Conservation (phyloP, 2,797 vertebrate genomes). For the Sternotherus odoratus region DNA sequence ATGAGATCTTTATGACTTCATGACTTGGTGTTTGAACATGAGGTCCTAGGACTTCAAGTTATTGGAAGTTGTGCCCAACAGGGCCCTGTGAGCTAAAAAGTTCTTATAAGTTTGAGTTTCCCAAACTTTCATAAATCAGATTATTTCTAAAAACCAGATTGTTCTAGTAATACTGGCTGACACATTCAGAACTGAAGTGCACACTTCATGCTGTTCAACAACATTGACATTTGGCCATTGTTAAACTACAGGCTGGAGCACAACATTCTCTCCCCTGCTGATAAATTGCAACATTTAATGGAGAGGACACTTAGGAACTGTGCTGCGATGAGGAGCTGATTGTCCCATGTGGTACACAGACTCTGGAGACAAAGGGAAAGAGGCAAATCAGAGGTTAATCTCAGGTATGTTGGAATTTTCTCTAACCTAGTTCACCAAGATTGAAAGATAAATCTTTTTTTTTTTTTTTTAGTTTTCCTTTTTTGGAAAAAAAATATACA, state of each 20-base stretch:
- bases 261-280: neutral
- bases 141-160: neutral
- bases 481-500: neutral
- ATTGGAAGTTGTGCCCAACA: neutral
- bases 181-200: no score
- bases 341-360: rapidly evolving
- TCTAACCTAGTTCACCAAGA: neutral
- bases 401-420: neutral
- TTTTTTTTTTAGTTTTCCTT: rapidly evolving
- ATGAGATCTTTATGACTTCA: neutral
- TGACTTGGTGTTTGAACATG: neutral
- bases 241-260: neutral
- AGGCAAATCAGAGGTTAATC: neutral
- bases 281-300: neutral
- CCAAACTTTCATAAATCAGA: neutral
- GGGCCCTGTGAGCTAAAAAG: neutral
- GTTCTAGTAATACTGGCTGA: neutral
- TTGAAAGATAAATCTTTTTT: neutral
- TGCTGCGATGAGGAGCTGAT: neutral
- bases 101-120: neutral
- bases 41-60: neutral
- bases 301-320: neutral
- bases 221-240: neutral
- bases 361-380: neutral
- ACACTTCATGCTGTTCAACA: neutral